Base-by-base conservation (phyloP, 2,113 vertebrate species). In the Colossoma macropomum region DNA sequence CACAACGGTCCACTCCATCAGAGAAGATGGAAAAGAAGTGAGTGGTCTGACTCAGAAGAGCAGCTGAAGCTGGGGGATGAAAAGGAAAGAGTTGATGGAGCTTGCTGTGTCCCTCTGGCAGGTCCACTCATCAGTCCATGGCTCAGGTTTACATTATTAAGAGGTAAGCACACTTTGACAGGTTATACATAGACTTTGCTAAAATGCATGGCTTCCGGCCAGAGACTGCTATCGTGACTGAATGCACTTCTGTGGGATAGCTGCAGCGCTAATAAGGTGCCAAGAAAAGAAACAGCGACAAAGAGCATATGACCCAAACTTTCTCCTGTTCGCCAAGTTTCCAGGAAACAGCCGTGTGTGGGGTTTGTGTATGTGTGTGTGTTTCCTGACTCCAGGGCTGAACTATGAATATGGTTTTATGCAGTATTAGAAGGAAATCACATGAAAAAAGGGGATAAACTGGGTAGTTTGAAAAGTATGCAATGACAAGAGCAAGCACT, bases 201-300 rank as follows among this genome's bases (percentile, higher is more conserved):
- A 76, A 86, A 91, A 87, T 88, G 75, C 76, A 83, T 87, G 88
- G 89, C 87, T 83, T 73, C 54, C 52, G 72, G 88, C 89, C 89
- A 89, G 84, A 79, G 62, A 59, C 77, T 80, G 83, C 85, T 80
- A 87, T 80, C 78, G 52, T 75, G 85, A 90, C 92, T 90, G 78
- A 93, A 93, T 90, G 85, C 76, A 80, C 88, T 88, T 73, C 83
- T 77, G 82, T 63, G 74, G 82, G 87, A 89, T 89, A 89, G 84
- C 87, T 84, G 77, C 50, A 82, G 69, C 38, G 87, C 88, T 94
- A 92, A 93, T 91, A 89, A 92, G 90, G 88, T 90, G 92, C 91
- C 89, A 92, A 90, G 86, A 90, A 89, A 90, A 90, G 84, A 88
- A 90, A 89, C 81, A 89, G 86, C 87, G 69, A 84, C 79, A 79